Base-by-base conservation (phyloP, 1,140 invertebrate genomes). In the Limonius californicus region DNA sequence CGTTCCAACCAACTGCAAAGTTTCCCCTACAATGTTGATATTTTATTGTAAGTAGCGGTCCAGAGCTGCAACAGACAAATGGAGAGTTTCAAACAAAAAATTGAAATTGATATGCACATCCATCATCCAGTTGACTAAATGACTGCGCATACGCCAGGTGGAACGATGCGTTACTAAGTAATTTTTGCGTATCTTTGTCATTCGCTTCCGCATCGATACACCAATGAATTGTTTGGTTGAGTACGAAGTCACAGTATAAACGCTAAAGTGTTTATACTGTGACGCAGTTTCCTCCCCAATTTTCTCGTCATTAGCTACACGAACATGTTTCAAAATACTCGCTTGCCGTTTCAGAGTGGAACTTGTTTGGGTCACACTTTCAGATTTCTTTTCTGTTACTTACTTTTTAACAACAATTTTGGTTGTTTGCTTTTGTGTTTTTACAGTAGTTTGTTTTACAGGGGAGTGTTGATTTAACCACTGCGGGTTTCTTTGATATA, bases 61-160 rank as follows among this genome's bases (percentile, higher is more conserved):
- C 65, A 97, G 84, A 16, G 96, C 89, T 56, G 89, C 86, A 47
- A 97, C 86, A 45, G 92, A 88, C 67, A 98, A 79, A 76, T 94
- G 94, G 20, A 97, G 85, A 1, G 95, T 98, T 78, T 98, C 96
- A 68, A 90, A 85, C n/a, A 90, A 78, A 11, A 98, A 79, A 63
- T 87, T 86, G 74, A 98, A 98, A 74, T 93, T 89, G 61, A 83
- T 78, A 72, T 97, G 94, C 11, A 98, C 93, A 73, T 97, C 93
- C 16, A 96, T 88, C 19, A 98, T 78, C 96, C 96, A 99, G 76
- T 98, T 94, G 63, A 98, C 82, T 0, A 96, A 79, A 32, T 95
- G 88, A 6, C 86, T 80, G 61, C 97, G 84, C 94, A 98, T 98
- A 71, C 87, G 89, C 0, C 87, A 82, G 14, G 87, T 89, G 0